Conservation (phyloP, 2,113 vertebrate species). For the Aix galericulata region DNA sequence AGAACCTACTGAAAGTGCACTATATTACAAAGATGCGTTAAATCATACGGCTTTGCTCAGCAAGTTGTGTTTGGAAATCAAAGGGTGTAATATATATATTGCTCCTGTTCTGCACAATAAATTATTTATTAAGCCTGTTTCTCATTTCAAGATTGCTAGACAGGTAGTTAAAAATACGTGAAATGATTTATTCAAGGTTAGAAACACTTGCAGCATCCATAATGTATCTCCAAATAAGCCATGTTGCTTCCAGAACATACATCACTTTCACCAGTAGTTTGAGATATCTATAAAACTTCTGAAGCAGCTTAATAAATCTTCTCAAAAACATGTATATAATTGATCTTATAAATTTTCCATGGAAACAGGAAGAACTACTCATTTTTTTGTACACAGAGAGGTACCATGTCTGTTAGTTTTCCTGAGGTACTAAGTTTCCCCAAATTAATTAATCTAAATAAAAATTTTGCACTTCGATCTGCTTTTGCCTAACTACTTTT, state of each 20-base stretch:
- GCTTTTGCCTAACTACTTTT: background rate
- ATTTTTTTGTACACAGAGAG: background rate
- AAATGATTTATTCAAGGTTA: slow-evolving; percentile 52
- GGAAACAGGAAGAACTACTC: background rate
- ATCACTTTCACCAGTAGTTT: background rate
- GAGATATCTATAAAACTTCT: background rate
- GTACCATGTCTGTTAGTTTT: background rate
- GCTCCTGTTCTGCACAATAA: slow-evolving; percentile 38
- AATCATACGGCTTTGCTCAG: background rate
- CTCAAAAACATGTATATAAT: background rate
- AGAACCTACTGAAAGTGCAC: background rate
- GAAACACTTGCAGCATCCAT: slow-evolving; percentile 10
- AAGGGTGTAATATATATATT: slow-evolving; percentile 7
- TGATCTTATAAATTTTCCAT: background rate
- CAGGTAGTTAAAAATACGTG: slow-evolving; percentile 15
- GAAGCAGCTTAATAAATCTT: background rate
- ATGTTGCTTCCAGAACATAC: background rate
- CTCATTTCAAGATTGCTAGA: slow-evolving; percentile 16
- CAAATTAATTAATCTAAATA: background rate
- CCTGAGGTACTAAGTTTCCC: background rate
- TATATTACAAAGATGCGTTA: background rate
- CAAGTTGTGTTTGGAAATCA: background rate
- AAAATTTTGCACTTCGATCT: background rate
- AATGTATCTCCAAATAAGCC: slow-evolving; percentile 8
- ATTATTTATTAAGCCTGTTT: slow-evolving; percentile 53